Evolutionary conservation across 2,797 vertebrate genomes (phyloP), one percentile per base, ranked within the genome.

Genomic region (Meda fulgida): DNA sequence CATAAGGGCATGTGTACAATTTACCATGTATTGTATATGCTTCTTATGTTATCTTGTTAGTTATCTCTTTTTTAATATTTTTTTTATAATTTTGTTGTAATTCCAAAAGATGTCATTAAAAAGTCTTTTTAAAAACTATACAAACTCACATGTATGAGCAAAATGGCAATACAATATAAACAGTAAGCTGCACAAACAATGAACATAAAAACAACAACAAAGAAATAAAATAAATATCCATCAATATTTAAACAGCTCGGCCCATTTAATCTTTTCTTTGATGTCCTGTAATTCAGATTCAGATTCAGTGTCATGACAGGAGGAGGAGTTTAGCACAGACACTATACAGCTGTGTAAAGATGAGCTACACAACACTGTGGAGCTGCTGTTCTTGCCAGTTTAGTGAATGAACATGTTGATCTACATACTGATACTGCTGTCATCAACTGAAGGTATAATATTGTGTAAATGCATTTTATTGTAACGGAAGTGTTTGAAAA

Each of bases 271-370:
- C 1, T 1, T n/a, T n/a, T n/a, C 6, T 70, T 16, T 4, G 23
- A 5, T 69, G 34, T 0, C 21, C 23, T 58, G 21, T 58, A 0
- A 23, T 38, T 67, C 31, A 67, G 18, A 23, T 38, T 67, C 31
- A 67, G 18, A 10, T 21, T 67, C 2, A 38, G 11, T 38, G 13
- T 43, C 13, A 26, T 26, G 71, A 29, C 1, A 51, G 71, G 71
- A 73, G 46, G 71, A 73, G 71, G 71, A 51, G 71, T 31, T 73
- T 5, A 31, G 43, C 43, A 48, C n/a, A 72, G 7, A 48, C 43
- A 6, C n/a, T 8, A 26, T 16, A 8, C n/a, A 48, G 70, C 70
- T 48, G n/a, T 18, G 40, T 48, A 21, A 51, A 73, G 26, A 73
- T 31, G 14, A 73, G 18, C 7, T 19, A 11, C 16, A 11, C 43